Conservation (phyloP, 2,888 invertebrate genomes). For the Acronicta leporina region DNA sequence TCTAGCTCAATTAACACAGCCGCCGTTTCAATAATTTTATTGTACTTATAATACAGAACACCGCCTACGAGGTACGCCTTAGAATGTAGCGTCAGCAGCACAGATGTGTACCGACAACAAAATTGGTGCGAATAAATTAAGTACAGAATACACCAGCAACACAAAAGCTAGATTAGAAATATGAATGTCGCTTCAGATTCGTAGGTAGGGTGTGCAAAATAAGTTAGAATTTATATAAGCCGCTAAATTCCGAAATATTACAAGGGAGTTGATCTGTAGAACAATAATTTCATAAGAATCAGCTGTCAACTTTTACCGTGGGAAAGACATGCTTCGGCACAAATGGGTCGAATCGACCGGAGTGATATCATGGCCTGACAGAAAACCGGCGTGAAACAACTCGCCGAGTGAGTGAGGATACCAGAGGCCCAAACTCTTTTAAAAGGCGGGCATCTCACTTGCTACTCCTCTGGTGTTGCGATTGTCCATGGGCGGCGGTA, state of each 20-base stretch:
- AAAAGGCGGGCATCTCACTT: too few relatives aligned
- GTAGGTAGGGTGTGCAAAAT: conserved; percentile 25
- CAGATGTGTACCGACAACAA: conserved; percentile 26
- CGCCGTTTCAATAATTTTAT: conserved; percentile 73
- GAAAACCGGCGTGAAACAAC: too few relatives aligned
- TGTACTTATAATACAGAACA: conserved; percentile 63
- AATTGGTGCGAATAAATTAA: conserved; percentile 20
- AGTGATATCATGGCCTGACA: too few relatives aligned
- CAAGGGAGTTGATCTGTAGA: too few relatives aligned
- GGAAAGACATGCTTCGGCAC: too few relatives aligned
- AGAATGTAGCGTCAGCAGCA: conserved; percentile 34
- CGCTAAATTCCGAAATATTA: not conserved
- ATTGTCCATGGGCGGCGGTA: too few relatives aligned
- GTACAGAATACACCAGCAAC: conserved; percentile 10
- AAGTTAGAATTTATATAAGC: conserved; percentile 6
- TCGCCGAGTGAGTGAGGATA: too few relatives aligned
- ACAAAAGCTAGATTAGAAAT: conserved; percentile 22
- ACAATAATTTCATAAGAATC: too few relatives aligned
- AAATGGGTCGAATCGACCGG: too few relatives aligned
- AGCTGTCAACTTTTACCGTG: too few relatives aligned
- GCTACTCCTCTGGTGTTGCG: too few relatives aligned
- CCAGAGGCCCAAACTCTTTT: too few relatives aligned
- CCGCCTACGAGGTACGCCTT: conserved; percentile 59
- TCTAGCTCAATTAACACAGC: conserved; percentile 55
- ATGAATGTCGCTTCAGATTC: conserved; percentile 4